Evolutionary conservation across 2,797 vertebrate genomes (phyloP).

Genomic region (Lithobates pipiens): DNA sequence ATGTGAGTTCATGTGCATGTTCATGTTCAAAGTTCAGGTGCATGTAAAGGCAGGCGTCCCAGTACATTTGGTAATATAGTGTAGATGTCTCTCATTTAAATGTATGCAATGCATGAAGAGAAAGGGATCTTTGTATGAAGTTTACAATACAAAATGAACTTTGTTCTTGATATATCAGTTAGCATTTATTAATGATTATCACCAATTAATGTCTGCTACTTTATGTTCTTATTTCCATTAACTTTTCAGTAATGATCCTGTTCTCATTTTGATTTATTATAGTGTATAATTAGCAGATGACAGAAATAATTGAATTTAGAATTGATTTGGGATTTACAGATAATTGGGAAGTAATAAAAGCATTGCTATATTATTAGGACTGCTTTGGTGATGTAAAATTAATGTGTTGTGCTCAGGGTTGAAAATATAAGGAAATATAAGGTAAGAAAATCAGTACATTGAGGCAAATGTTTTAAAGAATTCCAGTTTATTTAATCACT

Average conservation of each 20-base stretch:
- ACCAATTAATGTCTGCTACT: neutral
- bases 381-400: neutral
- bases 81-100: too few relatives aligned
- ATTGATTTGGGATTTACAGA: conserved; percentile 36
- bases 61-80: too few relatives aligned
- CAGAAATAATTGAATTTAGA: conserved; percentile 33
- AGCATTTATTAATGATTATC: conserved; percentile 16
- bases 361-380: neutral
- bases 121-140: too few relatives aligned
- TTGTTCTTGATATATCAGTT: neutral
- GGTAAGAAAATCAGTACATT: too few relatives aligned
- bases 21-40: too few relatives aligned
- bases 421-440: too few relatives aligned
- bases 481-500: too few relatives aligned
- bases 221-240: conserved; percentile 5
- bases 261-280: conserved; percentile 5
- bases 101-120: too few relatives aligned
- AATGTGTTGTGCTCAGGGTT: neutral
- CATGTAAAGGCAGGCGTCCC: too few relatives aligned
- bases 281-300: conserved; percentile 19
- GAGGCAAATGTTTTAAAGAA: too few relatives aligned
- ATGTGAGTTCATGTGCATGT: too few relatives aligned
- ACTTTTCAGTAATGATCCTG: conserved; percentile 11
- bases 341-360: conserved; percentile 23
- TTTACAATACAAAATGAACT: neutral